Percentiles rank a stretch among this genome's conserved stretches.
Evolutionary conservation across 2,113 vertebrate species (phyloP).

Genomic region (Ammodramus savannarum): DNA sequence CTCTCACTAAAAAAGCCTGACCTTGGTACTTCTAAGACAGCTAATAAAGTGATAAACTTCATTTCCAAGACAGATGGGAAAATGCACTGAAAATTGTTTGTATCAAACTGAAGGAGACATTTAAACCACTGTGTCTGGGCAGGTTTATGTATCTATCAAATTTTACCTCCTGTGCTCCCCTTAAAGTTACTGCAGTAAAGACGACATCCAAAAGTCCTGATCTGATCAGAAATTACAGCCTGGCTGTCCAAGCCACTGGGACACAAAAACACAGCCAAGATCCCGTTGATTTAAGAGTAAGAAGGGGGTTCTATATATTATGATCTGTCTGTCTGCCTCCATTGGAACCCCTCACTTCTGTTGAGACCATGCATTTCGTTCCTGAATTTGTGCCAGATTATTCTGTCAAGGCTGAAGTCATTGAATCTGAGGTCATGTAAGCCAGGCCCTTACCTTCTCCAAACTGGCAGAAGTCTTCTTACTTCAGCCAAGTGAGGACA

Average conservation of each 20-base stretch:
- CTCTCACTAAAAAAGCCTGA: neutral
- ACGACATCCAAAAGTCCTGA: neutral
- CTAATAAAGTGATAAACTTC: neutral
- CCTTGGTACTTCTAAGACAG: neutral
- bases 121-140: neutral
- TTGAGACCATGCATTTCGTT: neutral
- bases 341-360: neutral
- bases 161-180: neutral
- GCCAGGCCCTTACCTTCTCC: neutral
- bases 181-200: neutral
- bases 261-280: neutral
- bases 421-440: neutral
- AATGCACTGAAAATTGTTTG: neutral
- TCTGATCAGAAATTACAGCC: neutral
- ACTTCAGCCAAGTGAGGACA: neutral
- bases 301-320: neutral
- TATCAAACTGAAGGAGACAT: neutral
- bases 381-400: neutral
- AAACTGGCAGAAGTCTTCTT: neutral
- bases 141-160: neutral
- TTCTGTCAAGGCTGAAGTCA: neutral
- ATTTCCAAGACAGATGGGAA: neutral
- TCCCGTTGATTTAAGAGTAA: neutral
- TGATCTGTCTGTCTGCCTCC: neutral
- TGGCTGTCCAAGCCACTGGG: neutral